Base-by-base conservation (phyloP, 2,797 vertebrate species). In the Buphagus erythrorhynchus region DNA sequence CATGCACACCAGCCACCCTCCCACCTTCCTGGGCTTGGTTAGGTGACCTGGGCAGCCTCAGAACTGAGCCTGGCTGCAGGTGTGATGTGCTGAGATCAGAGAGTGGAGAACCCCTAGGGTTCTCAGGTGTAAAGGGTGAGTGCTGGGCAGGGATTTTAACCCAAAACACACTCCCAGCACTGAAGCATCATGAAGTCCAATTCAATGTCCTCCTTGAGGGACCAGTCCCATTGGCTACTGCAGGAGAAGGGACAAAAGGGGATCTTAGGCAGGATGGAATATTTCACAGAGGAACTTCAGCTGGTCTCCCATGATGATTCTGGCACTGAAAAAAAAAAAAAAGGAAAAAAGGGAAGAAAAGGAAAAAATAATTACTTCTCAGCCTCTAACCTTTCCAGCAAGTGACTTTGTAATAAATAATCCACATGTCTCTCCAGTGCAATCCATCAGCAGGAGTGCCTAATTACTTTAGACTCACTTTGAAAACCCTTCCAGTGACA, bases 331-430 rank as follows among this genome's bases (percentile, higher is more conserved):
- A 75, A 29, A 24, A 54, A 33, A 38, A 65, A 28, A 57, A 72
- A 65, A 36, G 77, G 90, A 88, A 43, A 51, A 33, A 49, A 51
- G 7, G 3, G 28, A 80, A 94, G 79, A 94, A 97, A 95, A 96
- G 96, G 95, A 97, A 97, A 97, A 98, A 98, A 98, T 97, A 98
- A 98, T 98, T 98, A 98, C 98, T 98, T 97, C 97, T 97, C 98
- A 98, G 98, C 98, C 98, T 98, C 98, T 98, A 98, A 98, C 98
- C 98, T 98, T 98, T 98, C 98, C 88, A 97, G 98, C 98, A 97
- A 98, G 98, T 96, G 98, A 98, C 98, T 98, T 65, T 90, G 98
- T 98, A 97, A 98, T 98, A 98, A 98, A 98, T 98, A 98, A 98
- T 97, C 98, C 98, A 96, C 96, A 91, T 77, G 92, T 97, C 98